Percentiles rank a stretch among this genome's conserved stretches.
These are phyloP conservation scores for Variabilichromis moorii DNA, from an alignment of 2,113 vertebrate genomes.

Conservation along the genomic window DNA sequence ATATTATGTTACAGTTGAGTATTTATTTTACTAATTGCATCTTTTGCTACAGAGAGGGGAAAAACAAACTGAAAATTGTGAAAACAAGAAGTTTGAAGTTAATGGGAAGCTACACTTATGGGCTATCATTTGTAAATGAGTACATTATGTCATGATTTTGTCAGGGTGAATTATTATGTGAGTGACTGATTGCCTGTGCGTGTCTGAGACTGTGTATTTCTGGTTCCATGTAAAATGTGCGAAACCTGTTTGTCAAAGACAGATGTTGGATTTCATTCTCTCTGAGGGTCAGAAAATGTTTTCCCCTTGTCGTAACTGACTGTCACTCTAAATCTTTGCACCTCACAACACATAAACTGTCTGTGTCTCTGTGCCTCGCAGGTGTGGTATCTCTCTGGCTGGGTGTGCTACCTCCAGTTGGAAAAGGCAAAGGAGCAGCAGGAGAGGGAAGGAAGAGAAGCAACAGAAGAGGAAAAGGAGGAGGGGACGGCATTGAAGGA, in stretches of 20 bases:
- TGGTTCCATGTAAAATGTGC: background rate
- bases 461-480: slow-evolving; percentile 55
- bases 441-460: slow-evolving; percentile 56
- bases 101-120: background rate
- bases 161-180: background rate
- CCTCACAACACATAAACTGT: background rate
- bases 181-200: background rate
- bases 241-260: slow-evolving; percentile 14
- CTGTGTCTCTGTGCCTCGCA: slow-evolving; percentile 54
- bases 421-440: slow-evolving; percentile 54
- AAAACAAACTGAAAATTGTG: background rate
- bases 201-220: background rate
- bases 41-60: background rate
- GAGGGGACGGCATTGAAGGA: slow-evolving; percentile 63
- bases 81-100: background rate
- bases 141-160: background rate
- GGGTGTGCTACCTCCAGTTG: slow-evolving; percentile 71
- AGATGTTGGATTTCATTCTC: slow-evolving; percentile 18
- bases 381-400: slow-evolving; percentile 76
- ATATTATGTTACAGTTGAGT: background rate
- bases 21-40: background rate
- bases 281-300: slow-evolving; percentile 12
- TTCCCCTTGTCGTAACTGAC: slow-evolving; percentile 22
- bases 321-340: background rate
- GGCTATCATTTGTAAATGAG: background rate